phyloP scores from a whole-genome alignment of 1,140 invertebrate species.

The Neuroterus valhalla region DNA sequence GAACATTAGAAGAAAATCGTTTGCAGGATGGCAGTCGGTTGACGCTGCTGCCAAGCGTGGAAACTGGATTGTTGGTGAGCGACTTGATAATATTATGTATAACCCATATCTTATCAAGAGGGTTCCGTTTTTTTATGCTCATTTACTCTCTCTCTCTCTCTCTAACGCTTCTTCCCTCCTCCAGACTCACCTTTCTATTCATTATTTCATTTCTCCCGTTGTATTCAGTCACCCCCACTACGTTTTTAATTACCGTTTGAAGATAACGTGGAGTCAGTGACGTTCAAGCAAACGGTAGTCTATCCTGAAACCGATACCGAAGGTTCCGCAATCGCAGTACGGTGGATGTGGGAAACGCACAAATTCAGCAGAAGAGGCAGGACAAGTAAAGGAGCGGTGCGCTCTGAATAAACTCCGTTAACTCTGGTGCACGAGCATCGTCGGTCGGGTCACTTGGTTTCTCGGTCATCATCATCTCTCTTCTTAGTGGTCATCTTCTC shows the following conservation, averaged over 20 bases:
- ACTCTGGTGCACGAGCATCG: slow-evolving; percentile 62
- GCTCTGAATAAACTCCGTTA: slow-evolving; percentile 67
- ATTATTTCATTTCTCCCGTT: slow-evolving; percentile 26
- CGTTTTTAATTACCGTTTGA: slow-evolving; percentile 47
- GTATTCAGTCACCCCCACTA: slow-evolving; percentile 16
- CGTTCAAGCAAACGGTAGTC: slow-evolving; percentile 52
- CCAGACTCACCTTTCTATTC: slow-evolving; percentile 6
- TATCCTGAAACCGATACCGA: slow-evolving; percentile 54
- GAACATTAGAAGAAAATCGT: slow-evolving; percentile 89
- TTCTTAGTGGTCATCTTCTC: slow-evolving; percentile 27
- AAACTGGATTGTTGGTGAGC: slow-evolving; percentile 94
- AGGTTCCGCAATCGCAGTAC: slow-evolving; percentile 44
- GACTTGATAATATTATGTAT: slow-evolving; percentile 56
- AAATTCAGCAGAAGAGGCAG: slow-evolving; percentile 44
- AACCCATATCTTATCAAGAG: slow-evolving; percentile 44
- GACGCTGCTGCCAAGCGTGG: slow-evolving; percentile 92
- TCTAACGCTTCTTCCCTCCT: slow-evolving; percentile 16
- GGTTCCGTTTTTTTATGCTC: slow-evolving; percentile 35
- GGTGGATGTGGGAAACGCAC: background rate
- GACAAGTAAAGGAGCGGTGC: slow-evolving; percentile 49
- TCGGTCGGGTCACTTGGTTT: slow-evolving; percentile 72
- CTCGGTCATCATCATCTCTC: slow-evolving; percentile 64
- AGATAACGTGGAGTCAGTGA: slow-evolving; percentile 31
- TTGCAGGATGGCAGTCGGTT: slow-evolving; percentile 90
- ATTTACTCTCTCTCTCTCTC: slow-evolving; percentile 30